A percentile compares a stretch with the other conserved stretches of the same genome.
phyloP scores from a whole-genome alignment of 1,140 invertebrate genomes.

The Drosophila rhopaloa region DNA sequence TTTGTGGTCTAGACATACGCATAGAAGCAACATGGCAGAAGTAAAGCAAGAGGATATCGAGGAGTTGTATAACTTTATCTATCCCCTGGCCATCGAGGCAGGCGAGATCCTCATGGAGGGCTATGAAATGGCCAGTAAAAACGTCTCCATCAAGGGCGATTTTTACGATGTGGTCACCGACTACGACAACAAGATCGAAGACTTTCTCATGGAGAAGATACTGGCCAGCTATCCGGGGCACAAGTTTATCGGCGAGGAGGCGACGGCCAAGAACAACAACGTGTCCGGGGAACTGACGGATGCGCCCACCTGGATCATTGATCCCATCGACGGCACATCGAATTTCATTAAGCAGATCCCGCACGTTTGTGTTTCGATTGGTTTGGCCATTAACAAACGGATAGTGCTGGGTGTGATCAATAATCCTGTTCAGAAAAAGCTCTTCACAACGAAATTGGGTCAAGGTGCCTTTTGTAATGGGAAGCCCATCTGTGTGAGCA shows the following conservation, averaged over 20 bases:
- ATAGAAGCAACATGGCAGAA: constrained; percentile 48
- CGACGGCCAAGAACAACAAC: constrained; percentile 87
- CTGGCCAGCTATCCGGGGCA: constrained; percentile 89
- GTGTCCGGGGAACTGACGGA: constrained; percentile 88
- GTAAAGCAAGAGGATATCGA: constrained; percentile 83
- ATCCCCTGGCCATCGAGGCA: constrained; percentile 80
- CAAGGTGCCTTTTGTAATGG: constrained; percentile 92
- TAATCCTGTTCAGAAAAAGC: constrained; percentile 90
- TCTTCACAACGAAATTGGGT: constrained; percentile 89
- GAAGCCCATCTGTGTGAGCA: constrained; percentile 85
- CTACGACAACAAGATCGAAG: constrained; percentile 92
- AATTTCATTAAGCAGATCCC: constrained; percentile 90
- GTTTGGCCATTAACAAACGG: constrained; percentile 88
- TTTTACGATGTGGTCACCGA: constrained; percentile 93
- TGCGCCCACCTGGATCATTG: constrained; percentile 95
- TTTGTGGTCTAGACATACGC: not conserved
- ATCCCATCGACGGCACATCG: constrained; percentile 90
- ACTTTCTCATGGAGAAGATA: constrained; percentile 89
- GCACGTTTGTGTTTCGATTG: constrained; percentile 88
- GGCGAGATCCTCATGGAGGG: constrained; percentile 85
- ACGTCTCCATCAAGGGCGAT: constrained; percentile 86
- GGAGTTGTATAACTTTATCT: constrained; percentile 86
- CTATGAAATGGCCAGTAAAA: constrained; percentile 84
- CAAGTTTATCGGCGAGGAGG: constrained; percentile 95
- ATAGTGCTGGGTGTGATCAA: constrained; percentile 90